Percentiles rank a stretch among this genome's conserved stretches.
Conservation (phyloP, 1,140 invertebrate genomes). For the Brachionus plicatilis region DNA sequence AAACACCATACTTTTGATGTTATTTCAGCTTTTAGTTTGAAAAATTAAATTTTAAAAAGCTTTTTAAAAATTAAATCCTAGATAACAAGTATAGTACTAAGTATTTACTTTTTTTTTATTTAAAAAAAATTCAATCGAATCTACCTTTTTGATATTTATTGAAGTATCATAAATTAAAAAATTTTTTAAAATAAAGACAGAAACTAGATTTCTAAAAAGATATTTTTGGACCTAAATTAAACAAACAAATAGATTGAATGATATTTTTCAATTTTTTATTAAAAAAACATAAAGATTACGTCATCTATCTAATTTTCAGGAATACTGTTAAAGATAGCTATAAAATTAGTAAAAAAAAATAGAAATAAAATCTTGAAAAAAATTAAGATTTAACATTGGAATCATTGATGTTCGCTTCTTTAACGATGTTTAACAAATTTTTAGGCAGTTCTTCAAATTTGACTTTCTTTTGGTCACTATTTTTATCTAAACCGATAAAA, state of each 20-base stretch:
- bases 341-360: neutral
- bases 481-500: constrained; percentile 23
- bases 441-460: constrained; percentile 25
- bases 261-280: neutral
- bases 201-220: neutral
- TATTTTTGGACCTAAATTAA: neutral
- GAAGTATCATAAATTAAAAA: no score
- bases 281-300: neutral
- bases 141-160: no score
- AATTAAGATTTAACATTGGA: neutral
- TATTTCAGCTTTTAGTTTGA: no score
- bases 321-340: neutral
- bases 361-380: neutral
- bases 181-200: no score
- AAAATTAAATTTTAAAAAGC: no score
- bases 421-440: neutral
- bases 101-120: no score
- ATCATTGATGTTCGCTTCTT: neutral
- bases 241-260: neutral
- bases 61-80: no score
- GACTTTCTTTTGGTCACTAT: constrained; percentile 23
- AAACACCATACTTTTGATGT: no score
- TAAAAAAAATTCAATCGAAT: no score
- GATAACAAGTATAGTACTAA: no score
- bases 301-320: neutral